Evolutionary conservation across 2,888 invertebrate species (phyloP), one percentile per base, ranked within the genome.

Genomic region (Caenorhabditis sp.): DNA sequence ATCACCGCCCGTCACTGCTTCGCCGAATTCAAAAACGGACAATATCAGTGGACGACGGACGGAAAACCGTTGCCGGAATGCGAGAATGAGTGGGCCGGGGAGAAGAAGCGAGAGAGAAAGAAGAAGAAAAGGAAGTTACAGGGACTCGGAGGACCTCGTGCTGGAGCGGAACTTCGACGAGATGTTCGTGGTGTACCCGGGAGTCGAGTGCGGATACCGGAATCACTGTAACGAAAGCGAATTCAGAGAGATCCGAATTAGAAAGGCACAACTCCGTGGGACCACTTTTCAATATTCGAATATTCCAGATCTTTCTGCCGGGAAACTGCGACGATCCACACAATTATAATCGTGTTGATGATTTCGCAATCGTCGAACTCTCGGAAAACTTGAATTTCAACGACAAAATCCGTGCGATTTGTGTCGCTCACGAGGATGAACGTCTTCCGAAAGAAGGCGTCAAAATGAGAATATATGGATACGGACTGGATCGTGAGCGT

Each of bases 1-100:
- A 17, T 74, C 17, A 66, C 73, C 11, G 65, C 66, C 7, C 32
- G 65, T 30, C 73, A 74, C 45, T 74, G 73, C 45, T 74, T 74
- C 20, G 58, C 55, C 3, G 17, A 56, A 6, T 24, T 58, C 8
- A 20, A 26, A 11, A 43, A 45, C 2, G 20, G 26, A 11, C 32
- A 26, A 26, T 56, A 56, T 6, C 11, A 11, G 13, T 56, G 46
- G 50, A 56, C 2, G n/a, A 27, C 43, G 4, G 26, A 17, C 2
- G 20, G 48, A 20, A 8, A 46, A 3, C 9, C 2, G 22, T 24
- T 65, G n/a, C 6, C 20, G n/a, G 59, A 46, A 35, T 71, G 55
- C 27, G 35, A 39, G 22, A 30, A 45, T 61, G 8, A 22, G 46
- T 32, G 15, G 24, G 20, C 30, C 43, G 13, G 6, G 9, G 32